Evolutionary conservation across 23 tunicate genomes (phyloP).

Genomic region (Styela clava): DNA sequence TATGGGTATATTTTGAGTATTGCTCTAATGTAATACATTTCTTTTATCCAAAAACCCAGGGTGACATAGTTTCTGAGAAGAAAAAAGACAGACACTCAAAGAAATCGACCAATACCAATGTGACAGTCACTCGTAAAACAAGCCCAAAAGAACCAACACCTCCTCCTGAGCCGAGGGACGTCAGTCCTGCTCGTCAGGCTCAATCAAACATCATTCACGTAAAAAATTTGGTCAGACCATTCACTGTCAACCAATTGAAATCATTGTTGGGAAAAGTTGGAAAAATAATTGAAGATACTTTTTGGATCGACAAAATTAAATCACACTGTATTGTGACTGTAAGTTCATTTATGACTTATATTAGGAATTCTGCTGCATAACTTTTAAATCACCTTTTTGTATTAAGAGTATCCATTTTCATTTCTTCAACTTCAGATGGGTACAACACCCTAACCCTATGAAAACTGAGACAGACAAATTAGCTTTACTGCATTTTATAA

Average conservation of each 20-base stretch:
- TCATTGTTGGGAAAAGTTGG: constrained; percentile 65
- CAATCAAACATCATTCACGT: constrained; percentile 59
- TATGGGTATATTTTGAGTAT: too few species aligned
- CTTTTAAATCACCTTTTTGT: not conserved
- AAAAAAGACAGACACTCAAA: not conserved
- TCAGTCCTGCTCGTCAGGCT: constrained; percentile 54
- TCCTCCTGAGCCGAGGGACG: constrained; percentile 21
- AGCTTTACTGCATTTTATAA: not conserved
- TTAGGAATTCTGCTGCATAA: not conserved
- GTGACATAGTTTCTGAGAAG: not conserved
- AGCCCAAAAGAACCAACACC: constrained; percentile 11
- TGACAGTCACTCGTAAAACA: not conserved
- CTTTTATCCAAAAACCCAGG: not conserved
- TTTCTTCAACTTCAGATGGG: not conserved
- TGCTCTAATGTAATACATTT: too few species aligned
- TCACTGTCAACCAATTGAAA: constrained; percentile 77
- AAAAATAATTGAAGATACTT: constrained; percentile 56
- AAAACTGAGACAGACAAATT: not conserved
- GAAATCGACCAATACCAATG: constrained; percentile 2
- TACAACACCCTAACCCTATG: not conserved
- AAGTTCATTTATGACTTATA: constrained; percentile 26
- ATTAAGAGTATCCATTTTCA: not conserved
- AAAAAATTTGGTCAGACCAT: constrained; percentile 88
- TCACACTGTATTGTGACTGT: constrained; percentile 89
- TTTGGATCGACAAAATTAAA: constrained; percentile 95